Conservation (phyloP, 2,797 vertebrate species). For the Chelon auratus region DNA sequence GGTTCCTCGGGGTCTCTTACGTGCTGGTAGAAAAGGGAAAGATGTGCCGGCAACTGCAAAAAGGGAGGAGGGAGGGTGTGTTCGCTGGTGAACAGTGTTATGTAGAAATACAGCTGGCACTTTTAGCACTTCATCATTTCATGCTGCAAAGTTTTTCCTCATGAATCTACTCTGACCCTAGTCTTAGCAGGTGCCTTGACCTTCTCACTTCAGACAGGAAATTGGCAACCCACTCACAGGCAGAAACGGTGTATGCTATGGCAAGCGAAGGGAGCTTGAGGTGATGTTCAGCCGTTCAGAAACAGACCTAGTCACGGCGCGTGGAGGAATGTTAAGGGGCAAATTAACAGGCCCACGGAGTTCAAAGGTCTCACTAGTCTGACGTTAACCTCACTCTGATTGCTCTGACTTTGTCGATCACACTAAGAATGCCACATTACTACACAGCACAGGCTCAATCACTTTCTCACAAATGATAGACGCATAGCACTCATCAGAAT, state of each 20-base stretch:
- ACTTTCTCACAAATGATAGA: slow-evolving; percentile 7
- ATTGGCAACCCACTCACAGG: slow-evolving; percentile 27
- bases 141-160: slow-evolving; percentile 31
- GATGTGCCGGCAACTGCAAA: slow-evolving; percentile 37
- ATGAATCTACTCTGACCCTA: slow-evolving; percentile 32
- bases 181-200: slow-evolving; percentile 22
- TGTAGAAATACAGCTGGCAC: slow-evolving; percentile 30
- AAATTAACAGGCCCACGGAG: slow-evolving; percentile 29
- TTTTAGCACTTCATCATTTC: slow-evolving; percentile 23
- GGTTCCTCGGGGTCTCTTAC: slow-evolving; percentile 63
- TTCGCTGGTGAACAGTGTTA: slow-evolving; percentile 11
- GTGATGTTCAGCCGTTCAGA: slow-evolving; percentile 7
- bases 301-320: not conserved
- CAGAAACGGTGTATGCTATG: not conserved
- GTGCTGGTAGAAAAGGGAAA: slow-evolving; percentile 40
- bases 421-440: slow-evolving; percentile 31
- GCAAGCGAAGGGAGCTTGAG: slow-evolving; percentile 10
- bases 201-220: slow-evolving; percentile 39
- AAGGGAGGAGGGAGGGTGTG: slow-evolving; percentile 5
- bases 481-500: slow-evolving; percentile 39
- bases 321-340: slow-evolving; percentile 17
- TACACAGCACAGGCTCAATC: not conserved
- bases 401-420: slow-evolving; percentile 48
- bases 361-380: slow-evolving; percentile 48
- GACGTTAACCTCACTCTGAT: slow-evolving; percentile 57